These are phyloP conservation scores for Anoura caudifer DNA, from an alignment of 2,113 vertebrate species.

Conservation along the genomic window DNA sequence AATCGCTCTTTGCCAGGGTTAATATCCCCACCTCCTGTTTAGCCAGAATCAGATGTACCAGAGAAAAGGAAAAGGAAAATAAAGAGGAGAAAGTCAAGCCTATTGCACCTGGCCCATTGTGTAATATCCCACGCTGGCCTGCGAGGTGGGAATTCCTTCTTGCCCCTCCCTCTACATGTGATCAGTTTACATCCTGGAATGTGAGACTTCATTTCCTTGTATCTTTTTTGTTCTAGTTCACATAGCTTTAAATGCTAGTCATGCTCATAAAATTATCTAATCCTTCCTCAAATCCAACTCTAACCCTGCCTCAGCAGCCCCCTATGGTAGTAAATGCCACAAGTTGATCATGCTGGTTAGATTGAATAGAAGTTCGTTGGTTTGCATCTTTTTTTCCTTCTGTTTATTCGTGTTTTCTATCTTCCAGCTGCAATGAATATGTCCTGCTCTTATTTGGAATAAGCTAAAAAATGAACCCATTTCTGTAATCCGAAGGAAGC, in stretches of 20 bases:
- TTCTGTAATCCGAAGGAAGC: background rate
- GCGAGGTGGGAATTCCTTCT: constrained; percentile 54
- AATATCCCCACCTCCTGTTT: constrained; percentile 62
- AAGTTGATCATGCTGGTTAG: background rate
- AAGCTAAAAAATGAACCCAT: background rate
- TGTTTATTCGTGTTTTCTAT: background rate
- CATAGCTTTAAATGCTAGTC: constrained; percentile 54
- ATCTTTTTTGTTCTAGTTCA: constrained; percentile 66
- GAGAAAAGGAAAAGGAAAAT: constrained; percentile 60
- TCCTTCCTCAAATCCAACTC: constrained; percentile 43
- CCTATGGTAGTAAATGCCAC: background rate
- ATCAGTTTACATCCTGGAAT: constrained; percentile 68
- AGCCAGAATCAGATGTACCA: constrained; percentile 63
- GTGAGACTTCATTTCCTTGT: constrained; percentile 64
- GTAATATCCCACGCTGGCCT: background rate
- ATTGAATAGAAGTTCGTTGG: background rate
- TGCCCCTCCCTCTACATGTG: constrained; percentile 50
- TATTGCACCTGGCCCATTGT: constrained; percentile 63
- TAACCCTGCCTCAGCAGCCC: background rate
- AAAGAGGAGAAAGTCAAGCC: constrained; percentile 44
- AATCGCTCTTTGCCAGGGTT: constrained; percentile 55
- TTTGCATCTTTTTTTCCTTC: background rate
- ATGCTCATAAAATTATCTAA: constrained; percentile 65
- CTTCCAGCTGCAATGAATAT: background rate
- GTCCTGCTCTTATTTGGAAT: background rate